phyloP scores from a whole-genome alignment of 2,888 invertebrate genomes.

The Cephus sareptanus region DNA sequence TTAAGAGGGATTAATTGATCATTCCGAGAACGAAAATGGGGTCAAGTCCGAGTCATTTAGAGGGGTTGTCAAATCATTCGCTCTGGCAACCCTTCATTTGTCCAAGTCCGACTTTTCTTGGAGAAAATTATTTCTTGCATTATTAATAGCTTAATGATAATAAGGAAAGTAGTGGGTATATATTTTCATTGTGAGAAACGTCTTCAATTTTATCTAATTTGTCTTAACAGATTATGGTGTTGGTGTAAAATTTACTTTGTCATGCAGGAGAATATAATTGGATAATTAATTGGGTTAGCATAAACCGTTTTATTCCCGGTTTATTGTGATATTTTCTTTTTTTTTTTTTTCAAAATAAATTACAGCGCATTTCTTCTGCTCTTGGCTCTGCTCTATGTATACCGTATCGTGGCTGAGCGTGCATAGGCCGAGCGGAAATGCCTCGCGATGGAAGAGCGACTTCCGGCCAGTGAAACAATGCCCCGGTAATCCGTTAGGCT shows the following conservation, averaged over 20 bases:
- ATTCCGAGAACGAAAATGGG: background rate
- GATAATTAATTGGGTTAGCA: background rate
- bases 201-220: background rate
- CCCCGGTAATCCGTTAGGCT: slow-evolving; percentile 26
- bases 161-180: background rate
- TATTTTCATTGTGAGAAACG: background rate
- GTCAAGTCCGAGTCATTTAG: background rate
- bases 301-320: background rate
- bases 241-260: background rate
- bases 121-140: background rate
- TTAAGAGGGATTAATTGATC: slow-evolving; percentile 14
- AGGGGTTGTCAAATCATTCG: background rate
- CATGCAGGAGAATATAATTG: background rate
- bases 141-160: background rate
- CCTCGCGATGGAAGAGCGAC: slow-evolving; percentile 58
- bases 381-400: background rate
- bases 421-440: slow-evolving; percentile 49
- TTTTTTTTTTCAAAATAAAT: background rate
- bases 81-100: background rate
- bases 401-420: background rate
- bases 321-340: background rate
- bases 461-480: slow-evolving; percentile 61
- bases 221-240: background rate
- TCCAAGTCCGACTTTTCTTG: background rate
- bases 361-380: background rate